phyloP scores from a whole-genome alignment of 2,888 invertebrate species.

The Cordilura impudica region DNA sequence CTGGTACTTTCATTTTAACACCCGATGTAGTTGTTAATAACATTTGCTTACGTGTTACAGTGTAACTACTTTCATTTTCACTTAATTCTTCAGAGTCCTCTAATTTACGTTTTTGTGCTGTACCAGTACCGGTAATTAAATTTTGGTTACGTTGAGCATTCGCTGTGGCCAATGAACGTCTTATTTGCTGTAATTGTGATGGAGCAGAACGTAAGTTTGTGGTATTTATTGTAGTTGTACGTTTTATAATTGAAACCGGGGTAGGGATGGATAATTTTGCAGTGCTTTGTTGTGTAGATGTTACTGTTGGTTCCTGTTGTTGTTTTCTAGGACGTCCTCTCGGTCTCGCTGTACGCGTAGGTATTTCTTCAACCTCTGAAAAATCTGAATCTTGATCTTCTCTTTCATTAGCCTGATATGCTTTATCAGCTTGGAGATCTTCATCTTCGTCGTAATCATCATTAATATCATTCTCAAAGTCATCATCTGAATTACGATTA shows the following conservation, averaged over 20 bases:
- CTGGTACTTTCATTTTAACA: constrained; percentile 30
- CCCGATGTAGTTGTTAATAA: constrained; percentile 26
- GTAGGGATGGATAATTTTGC: constrained; percentile 20
- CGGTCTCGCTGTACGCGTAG: background rate
- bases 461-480: constrained; percentile 59
- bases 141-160: constrained; percentile 58
- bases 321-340: constrained; percentile 44
- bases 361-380: constrained; percentile 46
- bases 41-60: constrained; percentile 66
- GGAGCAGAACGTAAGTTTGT: constrained; percentile 52
- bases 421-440: constrained; percentile 63
- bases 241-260: constrained; percentile 16
- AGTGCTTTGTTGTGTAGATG: constrained; percentile 19
- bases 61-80: constrained; percentile 51
- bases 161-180: constrained; percentile 65
- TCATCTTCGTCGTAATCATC: constrained; percentile 68
- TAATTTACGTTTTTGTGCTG: constrained; percentile 64
- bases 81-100: constrained; percentile 55
- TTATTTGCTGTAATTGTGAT: constrained; percentile 68
- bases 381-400: constrained; percentile 67
- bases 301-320: background rate
- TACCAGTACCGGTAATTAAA: constrained; percentile 13
- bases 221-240: constrained; percentile 5
- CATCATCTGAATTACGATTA: constrained; percentile 66
- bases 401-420: constrained; percentile 68